phyloP scores from a whole-genome alignment of 2,113 vertebrate genomes.

The Melanotaenia duboulayi region DNA sequence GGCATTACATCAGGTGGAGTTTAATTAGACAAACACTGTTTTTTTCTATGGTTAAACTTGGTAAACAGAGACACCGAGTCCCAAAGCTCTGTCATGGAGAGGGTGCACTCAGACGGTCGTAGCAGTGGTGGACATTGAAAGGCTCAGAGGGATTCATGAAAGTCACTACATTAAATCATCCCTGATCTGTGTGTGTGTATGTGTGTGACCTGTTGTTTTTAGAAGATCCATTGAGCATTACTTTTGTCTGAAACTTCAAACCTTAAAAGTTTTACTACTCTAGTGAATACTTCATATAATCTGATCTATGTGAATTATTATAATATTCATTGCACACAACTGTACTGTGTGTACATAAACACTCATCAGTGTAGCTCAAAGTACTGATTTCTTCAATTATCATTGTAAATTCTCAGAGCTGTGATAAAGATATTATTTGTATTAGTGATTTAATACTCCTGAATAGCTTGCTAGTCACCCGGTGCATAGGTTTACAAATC shows the following conservation, averaged over 20 bases:
- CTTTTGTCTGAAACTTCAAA: rapidly evolving
- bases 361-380: no score
- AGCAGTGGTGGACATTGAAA: neutral
- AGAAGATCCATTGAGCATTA: neutral
- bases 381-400: no score
- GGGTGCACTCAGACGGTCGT: neutral
- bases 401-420: no score
- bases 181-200: neutral
- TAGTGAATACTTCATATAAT: no score
- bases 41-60: neutral
- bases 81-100: neutral
- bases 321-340: no score
- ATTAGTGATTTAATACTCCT: no score
- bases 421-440: no score
- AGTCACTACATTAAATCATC: conserved; percentile 28
- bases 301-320: no score
- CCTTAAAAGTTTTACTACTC: neutral
- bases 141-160: conserved; percentile 3
- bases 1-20: conserved; percentile 2
- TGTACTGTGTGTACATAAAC: no score
- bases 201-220: neutral
- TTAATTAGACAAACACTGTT: neutral
- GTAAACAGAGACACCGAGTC: conserved; percentile 4
- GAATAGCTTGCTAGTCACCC: no score
- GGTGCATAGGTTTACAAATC: no score